phyloP scores from a whole-genome alignment of 2,888 invertebrate species.

The Caenorhabditis wallacei region DNA sequence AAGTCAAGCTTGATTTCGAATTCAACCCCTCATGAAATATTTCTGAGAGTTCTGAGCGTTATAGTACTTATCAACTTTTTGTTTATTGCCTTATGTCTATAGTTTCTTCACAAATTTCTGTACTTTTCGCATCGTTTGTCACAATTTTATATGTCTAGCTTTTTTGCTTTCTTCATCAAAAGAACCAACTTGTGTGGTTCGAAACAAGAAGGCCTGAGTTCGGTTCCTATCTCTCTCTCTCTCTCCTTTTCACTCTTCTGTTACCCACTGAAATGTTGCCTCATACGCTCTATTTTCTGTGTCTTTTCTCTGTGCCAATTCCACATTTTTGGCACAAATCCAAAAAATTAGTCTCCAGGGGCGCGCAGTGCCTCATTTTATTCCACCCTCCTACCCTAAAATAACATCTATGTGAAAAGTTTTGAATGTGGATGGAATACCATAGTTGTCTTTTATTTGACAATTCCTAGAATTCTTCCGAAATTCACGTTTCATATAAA shows the following conservation, averaged over 20 bases:
- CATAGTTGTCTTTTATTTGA: conserved; percentile 24
- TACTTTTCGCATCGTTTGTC: conserved; percentile 54
- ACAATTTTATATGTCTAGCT: conserved; percentile 44
- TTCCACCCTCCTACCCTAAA: conserved; percentile 59
- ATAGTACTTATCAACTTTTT: not conserved
- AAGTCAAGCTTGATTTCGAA: not conserved
- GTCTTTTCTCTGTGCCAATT: conserved; percentile 46
- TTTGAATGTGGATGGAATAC: not conserved
- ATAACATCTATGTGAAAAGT: conserved; percentile 48
- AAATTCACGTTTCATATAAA: too few relatives aligned
- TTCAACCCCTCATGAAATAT: conserved; percentile 17
- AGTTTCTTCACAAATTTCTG: not conserved
- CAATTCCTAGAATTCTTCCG: too few relatives aligned
- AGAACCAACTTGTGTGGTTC: not conserved
- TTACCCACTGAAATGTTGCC: conserved; percentile 54
- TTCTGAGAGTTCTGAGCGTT: conserved; percentile 10
- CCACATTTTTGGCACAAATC: conserved; percentile 60
- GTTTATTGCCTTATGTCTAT: not conserved
- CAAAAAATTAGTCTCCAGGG: conserved; percentile 65
- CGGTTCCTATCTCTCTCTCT: conserved; percentile 18
- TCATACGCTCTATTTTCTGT: conserved; percentile 22
- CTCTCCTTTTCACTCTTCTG: conserved; percentile 4
- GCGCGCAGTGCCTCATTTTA: conserved; percentile 57
- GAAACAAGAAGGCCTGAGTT: conserved; percentile 9
- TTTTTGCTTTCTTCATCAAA: conserved; percentile 8